These are phyloP conservation scores for Micrastur ruficollis DNA, from an alignment of 2,797 vertebrate genomes.

Conservation along the genomic window DNA sequence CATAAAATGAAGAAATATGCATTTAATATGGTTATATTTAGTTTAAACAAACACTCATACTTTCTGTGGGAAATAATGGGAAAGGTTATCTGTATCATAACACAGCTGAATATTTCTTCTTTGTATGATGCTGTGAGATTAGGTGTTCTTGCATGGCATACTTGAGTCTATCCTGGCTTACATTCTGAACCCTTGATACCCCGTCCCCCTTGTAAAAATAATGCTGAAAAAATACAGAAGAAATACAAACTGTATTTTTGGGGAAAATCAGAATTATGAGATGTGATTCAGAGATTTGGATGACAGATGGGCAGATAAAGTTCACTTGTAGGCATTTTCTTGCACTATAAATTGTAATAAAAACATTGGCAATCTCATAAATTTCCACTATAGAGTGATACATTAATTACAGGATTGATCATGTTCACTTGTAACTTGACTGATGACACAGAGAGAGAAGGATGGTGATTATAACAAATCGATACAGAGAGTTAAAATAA, in stretches of 20 bases:
- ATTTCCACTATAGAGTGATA: background rate
- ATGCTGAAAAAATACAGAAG: background rate
- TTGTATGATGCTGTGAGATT: background rate
- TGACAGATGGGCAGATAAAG: background rate
- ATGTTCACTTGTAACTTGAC: background rate
- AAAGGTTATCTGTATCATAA: slow-evolving; percentile 7
- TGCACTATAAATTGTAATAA: background rate
- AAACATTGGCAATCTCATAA: background rate
- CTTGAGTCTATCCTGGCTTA: background rate
- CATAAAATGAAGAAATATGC: background rate
- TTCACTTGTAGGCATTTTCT: background rate
- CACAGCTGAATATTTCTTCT: background rate
- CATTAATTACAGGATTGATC: background rate
- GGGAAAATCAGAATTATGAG: background rate
- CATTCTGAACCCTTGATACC: background rate
- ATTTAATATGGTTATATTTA: background rate
- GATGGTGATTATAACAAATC: background rate
- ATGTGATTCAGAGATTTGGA: background rate
- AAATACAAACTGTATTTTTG: background rate
- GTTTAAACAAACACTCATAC: background rate
- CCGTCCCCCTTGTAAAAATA: background rate
- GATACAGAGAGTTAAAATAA: background rate
- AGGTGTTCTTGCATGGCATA: background rate
- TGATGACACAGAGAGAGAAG: background rate
- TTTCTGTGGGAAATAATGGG: slow-evolving; percentile 16